Conservation (phyloP, 1,140 invertebrate species). For the Drosophila chauvacae region DNA sequence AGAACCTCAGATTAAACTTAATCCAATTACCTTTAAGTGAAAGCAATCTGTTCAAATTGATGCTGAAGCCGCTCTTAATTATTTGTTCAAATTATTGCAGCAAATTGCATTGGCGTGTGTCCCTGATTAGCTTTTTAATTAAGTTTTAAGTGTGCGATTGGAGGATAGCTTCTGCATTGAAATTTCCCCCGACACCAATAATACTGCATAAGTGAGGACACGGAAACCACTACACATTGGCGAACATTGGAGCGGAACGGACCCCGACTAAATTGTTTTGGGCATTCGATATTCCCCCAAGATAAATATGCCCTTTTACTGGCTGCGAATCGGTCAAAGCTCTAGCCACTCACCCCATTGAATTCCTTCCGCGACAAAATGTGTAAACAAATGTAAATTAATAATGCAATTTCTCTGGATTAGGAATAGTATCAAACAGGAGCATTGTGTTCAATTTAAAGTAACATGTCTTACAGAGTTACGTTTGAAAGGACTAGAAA, state of each 20-base stretch:
- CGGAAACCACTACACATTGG: slow-evolving; percentile 38
- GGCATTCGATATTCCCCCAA: slow-evolving; percentile 51
- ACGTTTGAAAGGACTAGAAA: not conserved
- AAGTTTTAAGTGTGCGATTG: slow-evolving; percentile 59
- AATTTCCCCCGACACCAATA: slow-evolving; percentile 57
- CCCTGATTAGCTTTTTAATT: slow-evolving; percentile 61
- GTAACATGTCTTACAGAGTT: not conserved
- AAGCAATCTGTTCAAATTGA: slow-evolving; percentile 1
- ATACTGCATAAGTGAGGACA: slow-evolving; percentile 50
- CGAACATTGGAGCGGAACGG: slow-evolving; percentile 22
- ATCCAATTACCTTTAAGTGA: not conserved
- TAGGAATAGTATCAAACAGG: not conserved
- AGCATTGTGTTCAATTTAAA: not conserved
- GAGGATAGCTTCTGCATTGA: slow-evolving; percentile 48
- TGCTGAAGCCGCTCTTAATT: slow-evolving; percentile 1
- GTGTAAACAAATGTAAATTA: slow-evolving; percentile 30
- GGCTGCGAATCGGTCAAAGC: slow-evolving; percentile 42
- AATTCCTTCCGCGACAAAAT: slow-evolving; percentile 6
- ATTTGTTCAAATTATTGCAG: slow-evolving; percentile 38
- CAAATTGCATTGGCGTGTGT: slow-evolving; percentile 45
- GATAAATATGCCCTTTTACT: slow-evolving; percentile 51
- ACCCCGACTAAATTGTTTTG: slow-evolving; percentile 50
- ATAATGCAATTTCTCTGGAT: slow-evolving; percentile 8
- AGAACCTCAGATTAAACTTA: not conserved
- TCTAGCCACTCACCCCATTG: not conserved